Conservation (phyloP, 2,888 invertebrate genomes). For the Steinernema carpocapsae region DNA sequence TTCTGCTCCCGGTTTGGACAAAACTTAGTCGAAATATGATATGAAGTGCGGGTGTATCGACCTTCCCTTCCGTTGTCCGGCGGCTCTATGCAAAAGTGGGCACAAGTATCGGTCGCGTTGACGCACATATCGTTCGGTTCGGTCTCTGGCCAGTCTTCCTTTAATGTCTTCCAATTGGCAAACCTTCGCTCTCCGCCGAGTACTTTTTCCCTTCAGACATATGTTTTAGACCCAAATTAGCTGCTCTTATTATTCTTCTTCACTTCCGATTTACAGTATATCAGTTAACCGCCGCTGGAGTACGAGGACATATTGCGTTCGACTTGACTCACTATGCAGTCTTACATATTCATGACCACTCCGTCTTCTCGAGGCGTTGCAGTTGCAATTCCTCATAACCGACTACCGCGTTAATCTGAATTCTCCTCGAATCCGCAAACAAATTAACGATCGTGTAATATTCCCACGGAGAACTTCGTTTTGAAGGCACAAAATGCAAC, state of each 20-base stretch:
- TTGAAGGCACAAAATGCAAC: too few species aligned
- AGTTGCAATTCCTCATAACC: not conserved
- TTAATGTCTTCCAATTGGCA: slow-evolving; percentile 33
- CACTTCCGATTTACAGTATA: slow-evolving; percentile 28
- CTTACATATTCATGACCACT: slow-evolving; percentile 21
- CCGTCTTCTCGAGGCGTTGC: not conserved
- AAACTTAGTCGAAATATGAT: too few species aligned
- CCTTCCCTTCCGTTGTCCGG: too few species aligned
- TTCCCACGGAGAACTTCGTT: too few species aligned
- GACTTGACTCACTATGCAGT: not conserved
- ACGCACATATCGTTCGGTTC: not conserved
- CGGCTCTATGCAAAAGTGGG: too few species aligned
- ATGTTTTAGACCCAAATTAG: slow-evolving; percentile 34
- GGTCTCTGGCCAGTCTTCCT: slow-evolving; percentile 16
- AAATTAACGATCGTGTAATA: too few species aligned
- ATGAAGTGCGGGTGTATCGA: too few species aligned
- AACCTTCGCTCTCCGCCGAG: slow-evolving; percentile 2
- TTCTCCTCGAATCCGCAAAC: not conserved
- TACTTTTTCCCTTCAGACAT: slow-evolving; percentile 13
- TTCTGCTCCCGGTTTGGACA: too few species aligned
- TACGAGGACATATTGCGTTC: not conserved
- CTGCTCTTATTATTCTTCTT: slow-evolving; percentile 25
- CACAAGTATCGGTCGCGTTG: not conserved
- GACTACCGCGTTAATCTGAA: not conserved
- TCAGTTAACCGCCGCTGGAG: not conserved